Percentiles rank a stretch among this genome's conserved stretches.
phyloP scores from a whole-genome alignment of 2,797 vertebrate species.

The Scleropages formosus region DNA sequence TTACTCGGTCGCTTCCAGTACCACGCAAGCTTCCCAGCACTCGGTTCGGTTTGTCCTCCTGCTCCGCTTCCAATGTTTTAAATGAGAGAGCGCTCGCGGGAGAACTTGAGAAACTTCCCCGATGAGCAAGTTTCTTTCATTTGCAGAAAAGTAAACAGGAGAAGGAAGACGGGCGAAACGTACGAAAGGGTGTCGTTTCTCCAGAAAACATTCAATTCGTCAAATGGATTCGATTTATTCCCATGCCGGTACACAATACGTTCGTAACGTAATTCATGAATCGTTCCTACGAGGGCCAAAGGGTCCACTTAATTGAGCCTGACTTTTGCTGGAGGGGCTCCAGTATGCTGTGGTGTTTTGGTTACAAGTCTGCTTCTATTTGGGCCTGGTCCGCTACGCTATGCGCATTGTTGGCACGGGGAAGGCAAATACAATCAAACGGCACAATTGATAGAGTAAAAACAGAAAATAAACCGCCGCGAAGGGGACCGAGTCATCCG shows the following conservation, averaged over 20 bases:
- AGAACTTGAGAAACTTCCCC: neutral
- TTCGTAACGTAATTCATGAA: conserved; percentile 31
- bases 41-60: neutral
- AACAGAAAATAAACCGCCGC: conserved; percentile 35
- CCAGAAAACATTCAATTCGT: neutral
- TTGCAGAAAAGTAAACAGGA: conserved; percentile 5
- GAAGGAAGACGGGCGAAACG: neutral
- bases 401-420: conserved; percentile 25
- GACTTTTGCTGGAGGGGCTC: conserved; percentile 10
- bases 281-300: conserved; percentile 22
- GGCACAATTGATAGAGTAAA: conserved; percentile 33
- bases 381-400: conserved; percentile 21
- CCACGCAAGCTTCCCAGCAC: neutral
- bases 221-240: conserved; percentile 8
- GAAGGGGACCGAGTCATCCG: conserved; percentile 24
- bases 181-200: conserved; percentile 7
- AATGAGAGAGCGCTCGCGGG: neutral
- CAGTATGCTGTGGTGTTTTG: conserved; percentile 16
- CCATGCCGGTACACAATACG: neutral
- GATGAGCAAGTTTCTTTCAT: conserved; percentile 16
- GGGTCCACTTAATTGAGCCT: conserved; percentile 20
- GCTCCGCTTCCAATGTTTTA: neutral
- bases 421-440: conserved; percentile 32
- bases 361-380: conserved; percentile 20
- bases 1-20: neutral